phyloP scores from a whole-genome alignment of 1,140 invertebrate species.

The Aphelinus certus region DNA sequence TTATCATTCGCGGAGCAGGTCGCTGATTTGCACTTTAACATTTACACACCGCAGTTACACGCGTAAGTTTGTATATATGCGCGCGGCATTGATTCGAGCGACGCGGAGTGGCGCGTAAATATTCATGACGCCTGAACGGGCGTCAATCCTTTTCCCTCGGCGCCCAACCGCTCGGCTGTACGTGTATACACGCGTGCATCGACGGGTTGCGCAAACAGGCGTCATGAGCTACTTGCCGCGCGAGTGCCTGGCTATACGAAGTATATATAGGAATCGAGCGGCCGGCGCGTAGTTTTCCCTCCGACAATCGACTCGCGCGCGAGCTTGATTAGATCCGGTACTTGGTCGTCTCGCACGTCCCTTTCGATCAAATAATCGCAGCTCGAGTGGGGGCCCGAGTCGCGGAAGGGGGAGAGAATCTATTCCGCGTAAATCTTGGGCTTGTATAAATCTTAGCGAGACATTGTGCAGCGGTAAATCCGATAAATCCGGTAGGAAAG shows the following conservation, averaged over 20 bases:
- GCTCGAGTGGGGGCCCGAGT: too few relatives aligned
- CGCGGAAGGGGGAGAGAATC: not conserved
- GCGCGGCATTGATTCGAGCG: conserved; percentile 55
- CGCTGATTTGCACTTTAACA: not conserved
- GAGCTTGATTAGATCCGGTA: too few relatives aligned
- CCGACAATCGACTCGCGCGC: too few relatives aligned
- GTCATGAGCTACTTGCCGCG: conserved; percentile 13
- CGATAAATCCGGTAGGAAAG: conserved; percentile 42
- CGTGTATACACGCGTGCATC: conserved; percentile 3
- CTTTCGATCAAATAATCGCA: too few relatives aligned
- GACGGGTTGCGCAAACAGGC: conserved; percentile 34
- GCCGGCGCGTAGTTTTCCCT: too few relatives aligned
- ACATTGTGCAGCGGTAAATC: conserved; percentile 43
- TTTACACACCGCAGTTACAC: conserved; percentile 15
- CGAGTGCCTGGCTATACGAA: too few relatives aligned
- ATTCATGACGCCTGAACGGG: conserved; percentile 54
- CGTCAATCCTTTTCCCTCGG: conserved; percentile 42
- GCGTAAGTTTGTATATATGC: conserved; percentile 30
- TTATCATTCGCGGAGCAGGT: conserved; percentile 25
- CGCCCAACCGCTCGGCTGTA: not conserved
- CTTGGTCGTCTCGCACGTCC: too few relatives aligned
- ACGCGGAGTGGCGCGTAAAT: conserved; percentile 54
- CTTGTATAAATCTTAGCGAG: conserved; percentile 36
- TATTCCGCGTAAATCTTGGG: conserved; percentile 39
- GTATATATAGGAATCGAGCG: too few relatives aligned